These are phyloP conservation scores for Petrocephalus sullivani DNA, from an alignment of 2,797 vertebrate genomes.

Conservation along the genomic window DNA sequence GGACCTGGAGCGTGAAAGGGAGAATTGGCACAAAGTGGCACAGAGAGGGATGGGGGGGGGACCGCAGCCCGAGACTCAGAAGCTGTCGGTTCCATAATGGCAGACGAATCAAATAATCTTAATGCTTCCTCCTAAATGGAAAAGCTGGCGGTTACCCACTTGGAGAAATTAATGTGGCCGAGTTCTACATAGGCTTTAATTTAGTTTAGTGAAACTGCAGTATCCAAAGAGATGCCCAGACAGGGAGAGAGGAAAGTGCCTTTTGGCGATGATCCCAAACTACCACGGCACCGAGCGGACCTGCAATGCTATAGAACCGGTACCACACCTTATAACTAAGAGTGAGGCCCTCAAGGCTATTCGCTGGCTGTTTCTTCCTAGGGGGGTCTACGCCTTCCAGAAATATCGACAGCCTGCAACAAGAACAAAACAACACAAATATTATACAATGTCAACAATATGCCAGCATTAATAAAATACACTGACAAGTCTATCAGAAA, in stretches of 20 bases:
- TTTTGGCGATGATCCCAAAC: not conserved
- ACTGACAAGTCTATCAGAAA: not conserved
- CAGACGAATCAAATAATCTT: not conserved
- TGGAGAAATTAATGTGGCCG: not conserved
- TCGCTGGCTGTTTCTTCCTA: slow-evolving; percentile 91
- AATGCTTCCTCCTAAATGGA: not conserved
- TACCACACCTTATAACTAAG: slow-evolving; percentile 84
- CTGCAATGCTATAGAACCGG: not conserved
- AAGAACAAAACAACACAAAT: not conserved
- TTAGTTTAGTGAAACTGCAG: not conserved
- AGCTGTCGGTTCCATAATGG: not conserved
- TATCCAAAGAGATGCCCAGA: not conserved
- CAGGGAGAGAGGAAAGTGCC: not conserved
- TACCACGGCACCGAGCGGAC: not conserved
- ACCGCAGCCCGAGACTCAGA: not conserved
- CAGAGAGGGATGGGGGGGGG: not conserved
- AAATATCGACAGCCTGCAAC: slow-evolving; percentile 77
- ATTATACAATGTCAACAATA: not conserved
- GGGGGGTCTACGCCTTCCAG: slow-evolving; percentile 80
- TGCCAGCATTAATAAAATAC: not conserved
- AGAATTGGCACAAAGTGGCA: not conserved
- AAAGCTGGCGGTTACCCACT: not conserved
- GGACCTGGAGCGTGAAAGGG: slow-evolving; percentile 66
- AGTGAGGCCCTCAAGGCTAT: slow-evolving; percentile 87
- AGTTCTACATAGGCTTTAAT: not conserved